These are phyloP conservation scores for Urocynchramus pylzowi DNA, from an alignment of 2,113 vertebrate species.

Conservation along the genomic window DNA sequence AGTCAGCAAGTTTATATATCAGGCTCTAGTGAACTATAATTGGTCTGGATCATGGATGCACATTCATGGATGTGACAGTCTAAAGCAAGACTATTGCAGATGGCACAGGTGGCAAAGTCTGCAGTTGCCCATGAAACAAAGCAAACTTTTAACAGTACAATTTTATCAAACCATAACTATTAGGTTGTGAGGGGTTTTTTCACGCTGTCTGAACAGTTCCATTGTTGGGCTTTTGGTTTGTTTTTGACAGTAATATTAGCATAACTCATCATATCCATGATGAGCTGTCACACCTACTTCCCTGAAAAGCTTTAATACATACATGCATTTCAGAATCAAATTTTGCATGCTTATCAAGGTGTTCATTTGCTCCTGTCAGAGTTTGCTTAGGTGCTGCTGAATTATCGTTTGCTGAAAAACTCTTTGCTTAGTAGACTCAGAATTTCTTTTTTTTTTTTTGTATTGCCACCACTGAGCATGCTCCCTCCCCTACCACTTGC, in stretches of 20 bases:
- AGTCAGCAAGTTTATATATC: neutral
- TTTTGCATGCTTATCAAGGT: neutral
- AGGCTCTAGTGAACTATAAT: neutral
- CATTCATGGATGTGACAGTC: neutral
- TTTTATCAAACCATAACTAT: neutral
- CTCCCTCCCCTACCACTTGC: neutral
- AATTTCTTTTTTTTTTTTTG: neutral
- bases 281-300: constrained; percentile 8
- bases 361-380: neutral
- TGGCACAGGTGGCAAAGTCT: neutral
- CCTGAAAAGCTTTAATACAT: neutral
- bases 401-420: neutral
- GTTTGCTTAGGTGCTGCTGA: neutral
- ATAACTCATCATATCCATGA: neutral
- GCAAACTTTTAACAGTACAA: neutral
- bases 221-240: neutral
- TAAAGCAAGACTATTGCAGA: neutral
- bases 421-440: neutral
- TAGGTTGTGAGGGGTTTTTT: neutral
- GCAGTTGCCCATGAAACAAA: neutral
- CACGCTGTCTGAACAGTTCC: neutral
- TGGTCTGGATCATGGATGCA: neutral
- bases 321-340: neutral
- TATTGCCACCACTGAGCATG: neutral
- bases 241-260: constrained; percentile 15